Base-by-base conservation (phyloP, 2,888 invertebrate species). In the Dolichomitus sp. region DNA sequence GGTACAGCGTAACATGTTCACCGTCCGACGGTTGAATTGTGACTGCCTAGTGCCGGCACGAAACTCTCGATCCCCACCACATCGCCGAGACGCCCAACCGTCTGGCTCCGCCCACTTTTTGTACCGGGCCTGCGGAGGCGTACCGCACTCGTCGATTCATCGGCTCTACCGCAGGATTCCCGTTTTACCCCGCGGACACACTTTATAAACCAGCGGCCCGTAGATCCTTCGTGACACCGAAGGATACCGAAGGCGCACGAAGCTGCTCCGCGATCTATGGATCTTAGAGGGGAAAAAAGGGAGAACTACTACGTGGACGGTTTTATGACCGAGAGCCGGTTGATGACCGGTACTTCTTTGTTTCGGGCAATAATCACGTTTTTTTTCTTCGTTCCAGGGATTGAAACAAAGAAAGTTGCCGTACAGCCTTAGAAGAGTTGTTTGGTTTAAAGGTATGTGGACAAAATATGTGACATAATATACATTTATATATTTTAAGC, bases 11-110 rank as follows among this genome's bases (percentile, higher is more conserved):
- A 63, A 76, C 89, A 79, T 89, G 83, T 80, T 86, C 81, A 86
- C 91, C 87, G 87, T 85, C 87, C 88, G 89, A 88, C 90, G 90
- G 88, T 83, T 89, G 77, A 88, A 90, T 88, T 88, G 90, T 84
- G 88, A 91, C 91, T 91, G 90, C 83, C 86, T 87, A 81, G 84
- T 73, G 83, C 81, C 80, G 85, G 84, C 75, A 80, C 52, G 50
- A 80, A 63, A 76, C 81, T 52, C 83, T 33, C 75, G 70, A 69
- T 85, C 88, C 88, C 91, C 88, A 85, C 88, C 81, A 80, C 61
- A 63, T 42, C 14, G 2, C 27, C 23, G 42, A 37, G 37, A 68
- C 77, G 77, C 59, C 19, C 42, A 19, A 59, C 3, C 14, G 23
- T 33, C 42, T 48, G 42, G 45, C 73, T 63, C 76, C 82, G 74